phyloP scores from a whole-genome alignment of 2,888 invertebrate genomes.

The Dynastes grantii region DNA sequence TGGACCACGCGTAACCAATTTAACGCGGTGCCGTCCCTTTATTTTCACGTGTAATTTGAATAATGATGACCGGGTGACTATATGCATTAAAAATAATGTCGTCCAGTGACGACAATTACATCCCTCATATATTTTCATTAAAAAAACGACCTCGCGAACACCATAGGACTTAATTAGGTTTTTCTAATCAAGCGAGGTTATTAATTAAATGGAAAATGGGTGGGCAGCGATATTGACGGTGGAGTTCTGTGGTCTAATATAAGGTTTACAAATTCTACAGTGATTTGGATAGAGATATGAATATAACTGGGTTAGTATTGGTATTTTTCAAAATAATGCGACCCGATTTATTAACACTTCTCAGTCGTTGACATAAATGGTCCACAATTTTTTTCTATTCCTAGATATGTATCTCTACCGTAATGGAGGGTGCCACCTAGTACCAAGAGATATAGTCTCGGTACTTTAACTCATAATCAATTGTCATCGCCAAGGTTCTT shows the following conservation, averaged over 20 bases:
- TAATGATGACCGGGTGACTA: slow-evolving; percentile 27
- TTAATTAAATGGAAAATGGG: slow-evolving; percentile 42
- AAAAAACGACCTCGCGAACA: slow-evolving; percentile 25
- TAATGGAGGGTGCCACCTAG: no score
- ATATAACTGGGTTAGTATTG: no score
- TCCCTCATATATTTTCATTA: slow-evolving; percentile 46
- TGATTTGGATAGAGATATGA: no score
- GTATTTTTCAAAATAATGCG: no score
- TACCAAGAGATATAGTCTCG: no score
- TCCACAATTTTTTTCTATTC: no score
- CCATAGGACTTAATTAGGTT: slow-evolving; percentile 46
- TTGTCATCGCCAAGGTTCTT: no score
- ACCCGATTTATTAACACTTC: no score
- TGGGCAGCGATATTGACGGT: not conserved
- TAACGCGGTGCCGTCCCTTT: slow-evolving; percentile 17
- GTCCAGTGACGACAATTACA: slow-evolving; percentile 40
- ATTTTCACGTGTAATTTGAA: slow-evolving; percentile 36
- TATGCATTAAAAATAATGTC: slow-evolving; percentile 42
- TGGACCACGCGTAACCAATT: slow-evolving; percentile 25
- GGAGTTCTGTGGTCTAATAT: not conserved
- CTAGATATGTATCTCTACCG: no score
- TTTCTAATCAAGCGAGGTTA: slow-evolving; percentile 48
- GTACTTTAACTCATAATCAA: no score
- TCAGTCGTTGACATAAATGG: no score
- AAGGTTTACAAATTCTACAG: no score